Evolutionary conservation across 1,140 invertebrate species (phyloP), one percentile per base, ranked within the genome.

Genomic region (Asbolus verrucosus): DNA sequence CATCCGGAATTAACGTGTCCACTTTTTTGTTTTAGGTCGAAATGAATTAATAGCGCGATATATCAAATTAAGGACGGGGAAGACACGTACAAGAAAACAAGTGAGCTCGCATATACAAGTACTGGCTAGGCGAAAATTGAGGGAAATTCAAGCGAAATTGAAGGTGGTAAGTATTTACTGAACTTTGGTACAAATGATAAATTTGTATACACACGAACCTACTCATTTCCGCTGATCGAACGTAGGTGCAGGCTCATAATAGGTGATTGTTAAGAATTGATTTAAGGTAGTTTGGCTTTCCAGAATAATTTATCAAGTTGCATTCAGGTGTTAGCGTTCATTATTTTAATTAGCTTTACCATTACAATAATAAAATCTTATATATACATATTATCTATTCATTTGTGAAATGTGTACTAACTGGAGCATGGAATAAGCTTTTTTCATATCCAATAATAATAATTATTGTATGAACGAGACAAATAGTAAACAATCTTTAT

Each of bases 71-170:
- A 88, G 98, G 76, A 99, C 98, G 69, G 98, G 98, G 59, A 99
- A 99, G 84, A 99, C 97, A 82, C 90, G 98, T 83, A 99, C 98
- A 79, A 87, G 98, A 78, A 99, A 99, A 85, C 98, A 99, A 87
- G 98, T 99, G 75, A 98, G 96, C 73, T 98, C 96, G 76, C 98
- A 99, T 82, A 99, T 99, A 84, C 98, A 99, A 85, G 98, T 99
- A 71, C 88, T 99, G 72, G 97, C 97, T 54, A 90, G 98, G 83
- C 88, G 98, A 84, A 98, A 98, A 89, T 87, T 98, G 63, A 90
- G 98, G 74, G 98, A 99, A 86, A 95, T 98, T 81, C 94, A 97
- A 84, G 92, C 94, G 76, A 99, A 97, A 90, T 90, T 96, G 79
- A 97, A 97, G 94, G 94, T 98, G 89, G 92, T 93, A 82, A 91